Conservation (phyloP, 2,113 vertebrate genomes). For the Helogale parvula region DNA sequence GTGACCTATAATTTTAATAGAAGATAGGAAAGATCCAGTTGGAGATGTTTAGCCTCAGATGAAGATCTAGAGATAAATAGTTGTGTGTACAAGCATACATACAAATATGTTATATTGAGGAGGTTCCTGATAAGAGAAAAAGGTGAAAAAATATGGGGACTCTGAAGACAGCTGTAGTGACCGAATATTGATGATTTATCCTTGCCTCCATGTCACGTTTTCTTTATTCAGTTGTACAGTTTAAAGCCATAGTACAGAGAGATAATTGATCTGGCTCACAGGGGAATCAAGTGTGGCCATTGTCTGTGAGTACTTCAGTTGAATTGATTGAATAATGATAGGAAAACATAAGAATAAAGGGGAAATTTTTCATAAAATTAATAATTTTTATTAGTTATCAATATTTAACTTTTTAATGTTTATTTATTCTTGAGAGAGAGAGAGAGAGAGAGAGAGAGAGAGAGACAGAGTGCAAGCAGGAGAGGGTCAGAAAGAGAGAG, state of each 20-base stretch:
- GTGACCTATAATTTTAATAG: neutral
- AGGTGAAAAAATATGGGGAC: neutral
- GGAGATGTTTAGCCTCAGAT: neutral
- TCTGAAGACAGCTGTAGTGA: neutral
- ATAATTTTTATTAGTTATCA: neutral
- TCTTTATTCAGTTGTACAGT: neutral
- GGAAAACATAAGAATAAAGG: neutral
- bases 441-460: too few relatives aligned
- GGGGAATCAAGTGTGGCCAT: neutral
- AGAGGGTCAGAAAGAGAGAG: too few relatives aligned
- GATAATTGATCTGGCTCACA: neutral
- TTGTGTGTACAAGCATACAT: neutral
- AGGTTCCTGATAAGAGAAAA: neutral
- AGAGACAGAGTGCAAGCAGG: too few relatives aligned
- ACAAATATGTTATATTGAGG: rapidly evolving
- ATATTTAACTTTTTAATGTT: neutral
- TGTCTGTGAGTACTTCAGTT: neutral
- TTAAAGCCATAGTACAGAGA: neutral
- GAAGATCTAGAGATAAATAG: neutral
- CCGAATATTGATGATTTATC: neutral
- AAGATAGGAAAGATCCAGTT: neutral
- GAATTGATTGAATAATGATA: neutral
- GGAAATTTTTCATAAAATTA: neutral
- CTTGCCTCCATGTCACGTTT: neutral
- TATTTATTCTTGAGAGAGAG: too few relatives aligned